A percentile compares a stretch with the other conserved stretches of the same genome.
Evolutionary conservation across 1,140 invertebrate genomes (phyloP).

Genomic region (Littorina saxatilis): DNA sequence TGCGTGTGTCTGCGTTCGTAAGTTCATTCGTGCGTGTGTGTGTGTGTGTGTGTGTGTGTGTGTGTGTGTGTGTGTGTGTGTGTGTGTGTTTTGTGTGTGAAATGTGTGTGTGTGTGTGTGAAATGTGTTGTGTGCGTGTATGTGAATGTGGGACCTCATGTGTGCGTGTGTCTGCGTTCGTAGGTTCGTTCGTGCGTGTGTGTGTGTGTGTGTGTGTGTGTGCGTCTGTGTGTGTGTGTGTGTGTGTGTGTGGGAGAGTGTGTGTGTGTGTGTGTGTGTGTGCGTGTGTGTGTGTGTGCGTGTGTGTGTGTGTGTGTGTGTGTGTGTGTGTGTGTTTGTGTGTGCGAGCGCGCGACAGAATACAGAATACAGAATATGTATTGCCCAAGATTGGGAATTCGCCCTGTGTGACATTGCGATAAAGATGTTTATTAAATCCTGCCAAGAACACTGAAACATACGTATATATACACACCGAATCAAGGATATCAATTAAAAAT

Average conservation of each 20-base stretch:
- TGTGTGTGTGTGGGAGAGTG: background rate
- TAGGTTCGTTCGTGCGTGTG: background rate
- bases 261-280: constrained; percentile 11
- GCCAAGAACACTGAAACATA: no score
- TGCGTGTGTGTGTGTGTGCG: constrained; percentile 14
- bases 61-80: no score
- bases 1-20: background rate
- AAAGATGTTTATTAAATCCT: no score
- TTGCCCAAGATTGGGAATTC: no score
- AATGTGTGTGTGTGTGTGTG: background rate
- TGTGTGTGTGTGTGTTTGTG: no score
- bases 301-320: constrained; percentile 1
- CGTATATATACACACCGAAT: no score
- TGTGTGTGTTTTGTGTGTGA: constrained; percentile 6
- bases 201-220: constrained; percentile 15
- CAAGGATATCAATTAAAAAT: no score
- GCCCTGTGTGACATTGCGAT: no score
- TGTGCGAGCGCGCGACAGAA: no score
- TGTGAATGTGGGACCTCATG: background rate
- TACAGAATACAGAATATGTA: no score
- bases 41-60: no score
- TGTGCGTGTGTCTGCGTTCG: background rate
- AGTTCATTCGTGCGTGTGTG: background rate
- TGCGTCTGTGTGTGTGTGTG: background rate
- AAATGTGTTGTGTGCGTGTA: background rate